These are phyloP conservation scores for Drosophila asahinai DNA, from an alignment of 1,140 invertebrate species.

Conservation along the genomic window DNA sequence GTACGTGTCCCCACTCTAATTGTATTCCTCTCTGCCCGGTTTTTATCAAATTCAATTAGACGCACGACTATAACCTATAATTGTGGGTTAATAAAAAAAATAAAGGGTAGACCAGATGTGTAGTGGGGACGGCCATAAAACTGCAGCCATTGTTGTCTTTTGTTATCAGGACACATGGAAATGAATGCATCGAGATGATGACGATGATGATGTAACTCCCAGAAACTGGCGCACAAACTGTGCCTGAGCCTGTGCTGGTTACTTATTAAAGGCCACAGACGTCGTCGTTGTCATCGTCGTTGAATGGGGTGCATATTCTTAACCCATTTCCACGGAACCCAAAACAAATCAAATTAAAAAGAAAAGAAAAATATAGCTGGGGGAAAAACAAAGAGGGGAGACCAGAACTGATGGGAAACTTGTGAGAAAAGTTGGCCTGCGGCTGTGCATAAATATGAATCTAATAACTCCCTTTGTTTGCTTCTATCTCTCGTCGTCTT, in stretches of 20 bases:
- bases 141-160: conserved; percentile 31
- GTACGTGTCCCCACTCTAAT: conserved; percentile 28
- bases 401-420: conserved; percentile 20
- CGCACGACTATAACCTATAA: conserved; percentile 56
- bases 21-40: conserved; percentile 16
- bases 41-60: conserved; percentile 73
- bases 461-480: conserved; percentile 70
- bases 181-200: conserved; percentile 38
- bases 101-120: neutral
- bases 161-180: conserved; percentile 56
- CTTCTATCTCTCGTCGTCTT: conserved; percentile 42
- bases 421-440: conserved; percentile 8
- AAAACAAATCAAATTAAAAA: conserved; percentile 49
- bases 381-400: conserved; percentile 8
- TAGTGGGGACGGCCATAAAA: conserved; percentile 15
- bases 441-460: conserved; percentile 62
- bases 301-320: conserved; percentile 64
- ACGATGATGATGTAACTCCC: conserved; percentile 47
- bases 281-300: neutral
- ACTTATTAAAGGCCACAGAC: conserved; percentile 21
- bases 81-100: conserved; percentile 46
- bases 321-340: conserved; percentile 57
- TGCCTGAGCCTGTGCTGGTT: conserved; percentile 1
- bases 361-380: neutral
- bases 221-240: conserved; percentile 20